phyloP scores from a whole-genome alignment of 2,888 invertebrate genomes.

The Apeira syringaria region DNA sequence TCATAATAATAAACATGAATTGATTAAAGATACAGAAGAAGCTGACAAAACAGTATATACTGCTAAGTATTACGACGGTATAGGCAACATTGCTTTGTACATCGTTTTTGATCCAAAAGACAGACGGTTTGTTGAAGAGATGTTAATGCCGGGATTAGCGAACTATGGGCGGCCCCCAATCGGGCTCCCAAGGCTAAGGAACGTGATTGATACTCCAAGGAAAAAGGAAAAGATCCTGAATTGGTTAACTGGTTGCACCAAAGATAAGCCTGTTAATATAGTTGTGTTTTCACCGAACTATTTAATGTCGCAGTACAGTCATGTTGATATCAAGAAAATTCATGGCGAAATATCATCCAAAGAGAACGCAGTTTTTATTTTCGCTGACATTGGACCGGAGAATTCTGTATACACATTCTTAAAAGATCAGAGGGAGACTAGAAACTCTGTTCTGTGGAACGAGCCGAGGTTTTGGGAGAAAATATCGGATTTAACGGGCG shows the following conservation, averaged over 20 bases:
- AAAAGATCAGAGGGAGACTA: conserved; percentile 64
- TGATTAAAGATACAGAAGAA: not conserved
- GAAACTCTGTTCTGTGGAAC: conserved; percentile 61
- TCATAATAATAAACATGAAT: not conserved
- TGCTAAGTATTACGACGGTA: conserved; percentile 5
- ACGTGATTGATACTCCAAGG: conserved; percentile 37
- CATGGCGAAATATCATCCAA: conserved; percentile 64
- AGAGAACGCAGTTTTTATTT: conserved; percentile 61
- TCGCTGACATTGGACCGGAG: conserved; percentile 66
- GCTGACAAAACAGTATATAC: conserved; percentile 6
- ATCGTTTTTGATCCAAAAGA: conserved; percentile 38
- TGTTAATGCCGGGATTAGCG: conserved; percentile 60
- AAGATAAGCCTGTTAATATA: conserved; percentile 38
- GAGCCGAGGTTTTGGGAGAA: conserved; percentile 67
- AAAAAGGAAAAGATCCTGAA: conserved; percentile 33
- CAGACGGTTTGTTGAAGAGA: conserved; percentile 62
- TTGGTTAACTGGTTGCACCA: conserved; percentile 3
- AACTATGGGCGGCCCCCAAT: conserved; percentile 49
- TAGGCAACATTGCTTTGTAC: conserved; percentile 5
- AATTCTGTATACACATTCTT: conserved; percentile 73
- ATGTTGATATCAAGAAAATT: conserved; percentile 72
- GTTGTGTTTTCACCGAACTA: conserved; percentile 72
- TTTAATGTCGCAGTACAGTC: conserved; percentile 63
- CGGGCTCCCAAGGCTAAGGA: conserved; percentile 29
- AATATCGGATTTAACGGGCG: conserved; percentile 45